phyloP scores from a whole-genome alignment of 2,113 vertebrate genomes.

The Aviceda subcristata region DNA sequence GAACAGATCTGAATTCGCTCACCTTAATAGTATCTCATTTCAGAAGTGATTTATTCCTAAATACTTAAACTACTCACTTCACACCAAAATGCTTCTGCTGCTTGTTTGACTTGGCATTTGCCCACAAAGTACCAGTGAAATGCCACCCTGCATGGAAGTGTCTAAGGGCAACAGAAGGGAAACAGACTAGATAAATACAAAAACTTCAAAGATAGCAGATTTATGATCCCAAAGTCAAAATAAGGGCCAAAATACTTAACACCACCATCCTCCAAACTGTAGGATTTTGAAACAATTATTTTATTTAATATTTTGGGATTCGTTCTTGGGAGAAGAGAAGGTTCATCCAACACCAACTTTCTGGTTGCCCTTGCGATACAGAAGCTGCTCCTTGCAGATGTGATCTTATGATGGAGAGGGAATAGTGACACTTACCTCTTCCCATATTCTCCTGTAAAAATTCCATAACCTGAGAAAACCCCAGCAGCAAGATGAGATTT shows the following conservation, averaged over 20 bases:
- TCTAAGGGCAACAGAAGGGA: background rate
- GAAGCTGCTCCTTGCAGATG: background rate
- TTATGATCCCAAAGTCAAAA: background rate
- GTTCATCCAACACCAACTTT: background rate
- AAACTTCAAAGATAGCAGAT: background rate
- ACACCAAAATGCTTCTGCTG: background rate
- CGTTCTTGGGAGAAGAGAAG: background rate
- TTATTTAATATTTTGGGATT: background rate
- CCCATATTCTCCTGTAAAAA: background rate
- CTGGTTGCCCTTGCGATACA: background rate
- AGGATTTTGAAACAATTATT: background rate
- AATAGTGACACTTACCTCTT: background rate
- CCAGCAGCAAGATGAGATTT: background rate
- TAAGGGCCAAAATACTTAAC: background rate
- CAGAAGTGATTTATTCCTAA: background rate
- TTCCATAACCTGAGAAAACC: background rate
- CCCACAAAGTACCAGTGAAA: background rate
- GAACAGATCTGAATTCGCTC: background rate
- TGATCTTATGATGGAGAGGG: background rate
- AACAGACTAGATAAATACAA: background rate
- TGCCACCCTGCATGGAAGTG: background rate
- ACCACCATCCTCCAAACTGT: fast-evolving
- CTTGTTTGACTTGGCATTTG: background rate
- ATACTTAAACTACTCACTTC: background rate
- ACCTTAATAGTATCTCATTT: background rate